Percentiles rank a stretch among this genome's conserved stretches.
Evolutionary conservation across 1,140 invertebrate genomes (phyloP).

Genomic region (Cotesia glomerata): DNA sequence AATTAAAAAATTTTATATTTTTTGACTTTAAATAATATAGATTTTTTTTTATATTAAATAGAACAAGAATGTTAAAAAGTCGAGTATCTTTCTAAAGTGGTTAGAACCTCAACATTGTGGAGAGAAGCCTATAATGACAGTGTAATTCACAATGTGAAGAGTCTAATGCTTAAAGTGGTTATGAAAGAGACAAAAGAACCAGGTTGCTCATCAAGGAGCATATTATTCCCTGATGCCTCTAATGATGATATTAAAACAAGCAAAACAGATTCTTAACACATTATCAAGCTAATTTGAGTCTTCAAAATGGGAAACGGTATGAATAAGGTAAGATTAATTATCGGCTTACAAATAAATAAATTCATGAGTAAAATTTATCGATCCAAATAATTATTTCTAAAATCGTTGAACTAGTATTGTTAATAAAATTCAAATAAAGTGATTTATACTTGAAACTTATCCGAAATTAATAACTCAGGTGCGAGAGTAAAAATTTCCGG

Average conservation of each 20-base stretch:
- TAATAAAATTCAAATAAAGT: neutral
- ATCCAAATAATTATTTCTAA: neutral
- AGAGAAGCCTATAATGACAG: conserved; percentile 5
- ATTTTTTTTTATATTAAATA: neutral
- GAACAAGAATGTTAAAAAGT: neutral
- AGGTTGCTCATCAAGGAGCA: conserved; percentile 13
- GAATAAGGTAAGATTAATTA: conserved; percentile 71
- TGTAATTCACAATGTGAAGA: conserved; percentile 11
- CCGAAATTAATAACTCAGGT: neutral
- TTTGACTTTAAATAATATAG: neutral
- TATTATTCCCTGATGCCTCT: conserved; percentile 6
- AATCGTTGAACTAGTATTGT: neutral
- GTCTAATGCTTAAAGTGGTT: neutral
- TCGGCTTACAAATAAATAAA: neutral
- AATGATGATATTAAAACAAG: neutral
- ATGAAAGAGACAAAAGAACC: conserved; percentile 10
- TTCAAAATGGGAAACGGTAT: conserved; percentile 77
- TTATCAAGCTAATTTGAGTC: neutral
- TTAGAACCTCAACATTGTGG: neutral
- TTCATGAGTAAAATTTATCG: neutral
- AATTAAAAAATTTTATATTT: neutral
- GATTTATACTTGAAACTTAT: neutral
- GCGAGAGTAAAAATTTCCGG: neutral
- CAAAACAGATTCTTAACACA: conserved; percentile 16
- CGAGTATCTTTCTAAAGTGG: neutral